Percentiles rank a stretch among this genome's conserved stretches.
These are phyloP conservation scores for Babylonia areolata DNA, from an alignment of 1,140 invertebrate genomes.

Conservation along the genomic window DNA sequence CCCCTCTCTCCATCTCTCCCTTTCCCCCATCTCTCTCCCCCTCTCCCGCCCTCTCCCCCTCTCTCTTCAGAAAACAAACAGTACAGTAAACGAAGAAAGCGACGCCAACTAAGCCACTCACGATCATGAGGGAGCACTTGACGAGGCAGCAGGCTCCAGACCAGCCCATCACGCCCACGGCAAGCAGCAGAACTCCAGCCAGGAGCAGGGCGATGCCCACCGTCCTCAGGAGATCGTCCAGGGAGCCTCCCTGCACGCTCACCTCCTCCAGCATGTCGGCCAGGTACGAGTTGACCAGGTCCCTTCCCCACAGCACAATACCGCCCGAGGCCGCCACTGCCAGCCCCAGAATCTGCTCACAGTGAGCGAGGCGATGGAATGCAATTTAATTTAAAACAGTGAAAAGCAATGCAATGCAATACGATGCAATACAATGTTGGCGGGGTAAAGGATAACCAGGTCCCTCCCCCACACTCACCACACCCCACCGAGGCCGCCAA, in stretches of 20 bases:
- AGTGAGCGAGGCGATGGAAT: neutral
- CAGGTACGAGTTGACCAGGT: conserved; percentile 39
- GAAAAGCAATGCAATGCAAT: too few species aligned
- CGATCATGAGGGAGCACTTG: conserved; percentile 38
- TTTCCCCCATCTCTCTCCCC: too few species aligned
- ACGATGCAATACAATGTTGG: too few species aligned
- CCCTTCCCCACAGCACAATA: conserved; percentile 38
- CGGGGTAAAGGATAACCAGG: conserved; percentile 38
- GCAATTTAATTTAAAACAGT: too few species aligned
- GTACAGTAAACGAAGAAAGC: neutral
- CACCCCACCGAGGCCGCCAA: conserved; percentile 38
- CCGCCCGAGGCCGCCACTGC: conserved; percentile 39
- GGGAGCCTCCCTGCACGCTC: conserved; percentile 8
- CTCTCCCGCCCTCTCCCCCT: too few species aligned
- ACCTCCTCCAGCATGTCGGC: conserved; percentile 26
- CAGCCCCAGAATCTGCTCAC: conserved; percentile 45
- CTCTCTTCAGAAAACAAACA: too few species aligned
- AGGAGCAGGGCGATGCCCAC: conserved; percentile 47
- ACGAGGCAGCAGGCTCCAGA: conserved; percentile 52
- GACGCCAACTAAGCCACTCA: conserved; percentile 28
- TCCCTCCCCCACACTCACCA: conserved; percentile 40
- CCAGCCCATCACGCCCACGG: conserved; percentile 45
- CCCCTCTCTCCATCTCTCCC: too few species aligned
- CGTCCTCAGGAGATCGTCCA: conserved; percentile 42
- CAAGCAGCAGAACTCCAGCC: conserved; percentile 47